Conservation (phyloP, 2,113 vertebrate species). For the Columbina picui region DNA sequence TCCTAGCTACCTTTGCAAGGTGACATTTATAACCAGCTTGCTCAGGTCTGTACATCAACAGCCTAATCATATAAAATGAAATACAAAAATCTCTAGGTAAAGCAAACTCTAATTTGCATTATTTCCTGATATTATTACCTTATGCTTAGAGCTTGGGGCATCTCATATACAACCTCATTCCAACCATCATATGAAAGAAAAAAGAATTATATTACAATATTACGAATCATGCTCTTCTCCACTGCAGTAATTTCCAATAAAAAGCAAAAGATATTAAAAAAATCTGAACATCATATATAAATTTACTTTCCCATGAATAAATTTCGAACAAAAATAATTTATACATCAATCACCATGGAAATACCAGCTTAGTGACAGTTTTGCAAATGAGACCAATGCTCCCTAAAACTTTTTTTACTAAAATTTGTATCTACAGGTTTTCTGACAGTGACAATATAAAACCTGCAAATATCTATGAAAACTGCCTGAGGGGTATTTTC, state of each 20-base stretch:
- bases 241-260: background rate
- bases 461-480: background rate
- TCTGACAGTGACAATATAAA: background rate
- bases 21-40: background rate
- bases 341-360: background rate
- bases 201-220: background rate
- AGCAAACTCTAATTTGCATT: background rate
- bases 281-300: background rate
- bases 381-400: background rate
- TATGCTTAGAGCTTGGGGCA: accelerated
- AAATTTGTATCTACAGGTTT: background rate
- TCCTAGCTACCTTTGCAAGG: background rate
- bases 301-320: background rate
- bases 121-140: background rate
- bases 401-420: background rate
- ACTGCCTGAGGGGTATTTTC: background rate
- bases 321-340: background rate
- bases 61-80: background rate
- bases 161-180: background rate
- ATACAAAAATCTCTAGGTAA: background rate
- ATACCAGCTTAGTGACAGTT: background rate
- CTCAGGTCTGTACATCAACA: background rate
- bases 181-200: background rate
- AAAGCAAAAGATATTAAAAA: background rate
- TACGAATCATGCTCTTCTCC: background rate